A percentile compares a stretch with the other conserved stretches of the same genome.
These are phyloP conservation scores for Hyperoplus immaculatus DNA, from an alignment of 2,797 vertebrate genomes.

Conservation along the genomic window DNA sequence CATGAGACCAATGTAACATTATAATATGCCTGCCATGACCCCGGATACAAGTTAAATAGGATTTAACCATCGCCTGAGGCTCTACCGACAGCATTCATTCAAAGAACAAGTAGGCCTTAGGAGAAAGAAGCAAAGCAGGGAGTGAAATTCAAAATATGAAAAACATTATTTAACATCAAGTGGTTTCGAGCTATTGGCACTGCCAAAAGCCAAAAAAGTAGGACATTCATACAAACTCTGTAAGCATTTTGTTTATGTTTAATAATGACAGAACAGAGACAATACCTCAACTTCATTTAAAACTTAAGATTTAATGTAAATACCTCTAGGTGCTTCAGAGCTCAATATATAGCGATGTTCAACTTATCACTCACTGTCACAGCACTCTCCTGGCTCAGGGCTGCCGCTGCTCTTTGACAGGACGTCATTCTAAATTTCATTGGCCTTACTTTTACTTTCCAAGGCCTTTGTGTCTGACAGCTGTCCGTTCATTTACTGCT, in stretches of 20 bases:
- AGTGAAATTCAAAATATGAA: conserved; percentile 1
- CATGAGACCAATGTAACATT: not conserved
- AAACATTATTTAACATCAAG: not conserved
- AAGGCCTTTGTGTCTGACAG: conserved; percentile 52
- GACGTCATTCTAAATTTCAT: conserved; percentile 54
- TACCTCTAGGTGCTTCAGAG: conserved; percentile 35
- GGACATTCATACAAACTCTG: not conserved
- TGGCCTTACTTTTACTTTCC: conserved; percentile 61
- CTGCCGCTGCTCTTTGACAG: conserved; percentile 48
- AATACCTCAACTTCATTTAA: not conserved
- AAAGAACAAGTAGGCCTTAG: conserved; percentile 1
- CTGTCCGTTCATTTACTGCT: conserved; percentile 64
- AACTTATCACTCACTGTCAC: conserved; percentile 64
- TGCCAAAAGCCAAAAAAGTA: not conserved
- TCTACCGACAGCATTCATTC: not conserved
- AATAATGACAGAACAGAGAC: not conserved
- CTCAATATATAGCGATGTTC: conserved; percentile 18
- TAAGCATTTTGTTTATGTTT: not conserved
- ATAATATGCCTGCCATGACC: conserved; percentile 19
- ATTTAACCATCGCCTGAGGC: conserved; percentile 21
- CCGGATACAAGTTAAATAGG: conserved; percentile 10
- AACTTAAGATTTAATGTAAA: conserved; percentile 31
- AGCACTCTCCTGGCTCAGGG: conserved; percentile 48
- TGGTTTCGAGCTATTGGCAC: not conserved
- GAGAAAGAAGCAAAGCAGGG: not conserved